phyloP scores from a whole-genome alignment of 2,888 invertebrate genomes.

The Torymus aiolomorphi region DNA sequence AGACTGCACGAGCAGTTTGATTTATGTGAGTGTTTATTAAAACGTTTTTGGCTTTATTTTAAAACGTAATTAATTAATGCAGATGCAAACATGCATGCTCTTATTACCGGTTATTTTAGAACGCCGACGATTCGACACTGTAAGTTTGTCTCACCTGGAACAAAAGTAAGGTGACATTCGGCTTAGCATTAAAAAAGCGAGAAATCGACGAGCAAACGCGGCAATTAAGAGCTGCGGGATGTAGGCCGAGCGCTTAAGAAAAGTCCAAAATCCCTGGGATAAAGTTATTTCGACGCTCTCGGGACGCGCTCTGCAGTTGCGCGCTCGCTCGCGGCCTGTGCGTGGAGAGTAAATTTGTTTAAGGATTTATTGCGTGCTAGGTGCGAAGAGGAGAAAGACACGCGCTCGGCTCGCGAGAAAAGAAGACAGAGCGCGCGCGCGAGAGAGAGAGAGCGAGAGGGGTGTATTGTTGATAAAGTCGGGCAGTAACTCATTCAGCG shows the following conservation, averaged over 20 bases:
- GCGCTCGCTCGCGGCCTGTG: slow-evolving; percentile 24
- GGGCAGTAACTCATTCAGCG: slow-evolving; percentile 59
- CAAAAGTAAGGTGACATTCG: too few relatives aligned
- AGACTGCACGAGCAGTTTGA: too few relatives aligned
- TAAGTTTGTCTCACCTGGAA: too few relatives aligned
- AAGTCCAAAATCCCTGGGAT: slow-evolving; percentile 30
- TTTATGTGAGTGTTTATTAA: too few relatives aligned
- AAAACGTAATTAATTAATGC: too few relatives aligned
- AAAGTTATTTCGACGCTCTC: slow-evolving; percentile 49
- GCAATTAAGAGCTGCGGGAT: slow-evolving; percentile 40
- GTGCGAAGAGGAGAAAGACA: slow-evolving; percentile 13
- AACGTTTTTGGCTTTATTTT: too few relatives aligned
- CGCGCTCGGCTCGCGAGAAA: background rate
- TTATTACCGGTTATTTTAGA: too few relatives aligned
- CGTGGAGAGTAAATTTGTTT: slow-evolving; percentile 53
- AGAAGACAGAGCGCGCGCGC: slow-evolving; percentile 11
- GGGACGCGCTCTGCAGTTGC: slow-evolving; percentile 4
- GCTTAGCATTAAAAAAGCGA: too few relatives aligned
- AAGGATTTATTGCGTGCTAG: slow-evolving; percentile 55
- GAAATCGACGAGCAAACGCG: background rate
- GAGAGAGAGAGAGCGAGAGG: slow-evolving; percentile 43
- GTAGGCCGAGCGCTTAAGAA: slow-evolving; percentile 10
- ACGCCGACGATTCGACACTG: too few relatives aligned
- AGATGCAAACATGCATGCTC: too few relatives aligned
- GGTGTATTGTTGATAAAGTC: slow-evolving; percentile 59